These are phyloP conservation scores for Azorinus chamasolen DNA, from an alignment of 2,888 invertebrate species.

Conservation along the genomic window DNA sequence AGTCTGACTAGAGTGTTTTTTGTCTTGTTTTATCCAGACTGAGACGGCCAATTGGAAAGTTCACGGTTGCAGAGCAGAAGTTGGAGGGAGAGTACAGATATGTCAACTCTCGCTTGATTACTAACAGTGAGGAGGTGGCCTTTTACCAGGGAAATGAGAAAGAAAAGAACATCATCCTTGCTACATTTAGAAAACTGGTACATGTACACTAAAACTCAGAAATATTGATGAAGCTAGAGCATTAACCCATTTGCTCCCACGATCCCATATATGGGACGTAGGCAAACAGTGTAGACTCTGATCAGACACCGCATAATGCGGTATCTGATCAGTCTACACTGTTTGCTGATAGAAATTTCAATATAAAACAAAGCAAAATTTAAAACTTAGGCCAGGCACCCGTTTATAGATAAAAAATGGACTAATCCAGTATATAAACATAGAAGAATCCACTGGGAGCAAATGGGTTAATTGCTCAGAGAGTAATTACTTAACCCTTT, in stretches of 20 bases:
- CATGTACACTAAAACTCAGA: constrained; percentile 50
- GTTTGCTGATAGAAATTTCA: no score
- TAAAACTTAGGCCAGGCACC: background rate
- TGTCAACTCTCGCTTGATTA: constrained; percentile 97
- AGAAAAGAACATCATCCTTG: constrained; percentile 94
- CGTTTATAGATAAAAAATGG: no score
- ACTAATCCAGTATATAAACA: no score
- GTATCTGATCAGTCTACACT: no score
- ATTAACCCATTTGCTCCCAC: no score
- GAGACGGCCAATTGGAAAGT: constrained; percentile 94
- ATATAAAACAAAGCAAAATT: background rate
- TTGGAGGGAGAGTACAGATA: constrained; percentile 99
- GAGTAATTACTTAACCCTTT: no score
- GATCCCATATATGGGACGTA: no score
- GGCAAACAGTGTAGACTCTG: no score
- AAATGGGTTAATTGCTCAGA: no score
- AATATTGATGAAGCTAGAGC: background rate
- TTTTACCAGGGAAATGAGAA: constrained; percentile 90
- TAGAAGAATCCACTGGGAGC: no score
- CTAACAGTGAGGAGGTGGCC: constrained; percentile 97
- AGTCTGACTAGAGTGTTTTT: no score
- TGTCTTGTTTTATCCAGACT: constrained; percentile 88
- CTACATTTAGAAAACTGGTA: constrained; percentile 95
- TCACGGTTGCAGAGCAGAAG: constrained; percentile 98
- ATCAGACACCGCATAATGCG: no score